Conservation (phyloP, 2,888 invertebrate genomes). For the Mylabris sibirica region DNA sequence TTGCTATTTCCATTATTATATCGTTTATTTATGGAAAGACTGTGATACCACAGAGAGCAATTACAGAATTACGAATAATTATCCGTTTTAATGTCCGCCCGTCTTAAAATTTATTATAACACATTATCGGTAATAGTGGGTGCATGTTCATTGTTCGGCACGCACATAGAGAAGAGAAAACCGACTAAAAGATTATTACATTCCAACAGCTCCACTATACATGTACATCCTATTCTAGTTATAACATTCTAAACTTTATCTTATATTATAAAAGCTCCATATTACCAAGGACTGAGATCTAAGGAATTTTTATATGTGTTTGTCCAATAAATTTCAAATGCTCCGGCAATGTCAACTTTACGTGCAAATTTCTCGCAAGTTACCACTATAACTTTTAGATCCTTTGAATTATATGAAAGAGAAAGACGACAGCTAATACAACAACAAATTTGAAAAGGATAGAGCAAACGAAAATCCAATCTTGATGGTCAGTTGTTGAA, state of each 20-base stretch:
- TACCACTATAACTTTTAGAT: neutral
- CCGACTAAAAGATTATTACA: slow-evolving; percentile 35
- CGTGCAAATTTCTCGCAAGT: slow-evolving; percentile 31
- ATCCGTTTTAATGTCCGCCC: slow-evolving; percentile 18
- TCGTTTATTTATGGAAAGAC: slow-evolving; percentile 15
- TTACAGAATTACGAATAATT: slow-evolving; percentile 27
- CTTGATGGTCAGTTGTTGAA: neutral
- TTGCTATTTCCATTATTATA: slow-evolving; percentile 14
- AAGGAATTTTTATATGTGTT: slow-evolving; percentile 36
- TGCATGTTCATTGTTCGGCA: slow-evolving; percentile 25
- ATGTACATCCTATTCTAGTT: slow-evolving; percentile 14
- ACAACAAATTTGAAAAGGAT: neutral
- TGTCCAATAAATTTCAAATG: slow-evolving; percentile 35
- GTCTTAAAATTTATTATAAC: slow-evolving; percentile 26
- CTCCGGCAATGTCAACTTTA: slow-evolving; percentile 31
- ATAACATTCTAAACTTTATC: slow-evolving; percentile 32
- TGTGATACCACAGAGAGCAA: slow-evolving; percentile 19
- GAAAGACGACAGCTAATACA: neutral
- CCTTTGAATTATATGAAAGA: neutral
- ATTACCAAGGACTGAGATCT: neutral
- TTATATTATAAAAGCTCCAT: slow-evolving; percentile 26
- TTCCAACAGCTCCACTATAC: slow-evolving; percentile 24
- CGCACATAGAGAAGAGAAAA: slow-evolving; percentile 24
- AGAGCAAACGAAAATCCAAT: neutral
- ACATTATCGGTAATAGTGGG: slow-evolving; percentile 24